Percentiles rank a stretch among this genome's conserved stretches.
Evolutionary conservation across 2,113 vertebrate species (phyloP).

Genomic region (Prolemur simus): DNA sequence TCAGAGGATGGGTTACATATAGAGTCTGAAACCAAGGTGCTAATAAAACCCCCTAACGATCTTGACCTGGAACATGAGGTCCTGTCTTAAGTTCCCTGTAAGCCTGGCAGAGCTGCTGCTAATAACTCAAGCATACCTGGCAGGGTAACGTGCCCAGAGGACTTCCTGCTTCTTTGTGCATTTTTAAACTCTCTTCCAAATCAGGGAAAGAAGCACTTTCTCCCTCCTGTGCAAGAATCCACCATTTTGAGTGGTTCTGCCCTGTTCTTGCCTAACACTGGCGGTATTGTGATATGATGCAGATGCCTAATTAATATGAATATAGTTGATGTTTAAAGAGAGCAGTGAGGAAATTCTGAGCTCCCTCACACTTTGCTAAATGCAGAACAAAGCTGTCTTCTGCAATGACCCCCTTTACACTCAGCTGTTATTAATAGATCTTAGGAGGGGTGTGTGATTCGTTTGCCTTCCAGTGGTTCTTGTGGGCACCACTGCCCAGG

Average conservation of each 20-base stretch:
- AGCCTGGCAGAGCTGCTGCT: neutral
- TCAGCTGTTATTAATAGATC: neutral
- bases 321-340: neutral
- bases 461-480: neutral
- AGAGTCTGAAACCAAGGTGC: neutral
- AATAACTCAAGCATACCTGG: neutral
- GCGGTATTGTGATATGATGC: rapidly evolving
- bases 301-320: rapidly evolving
- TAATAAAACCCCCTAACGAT: constrained; percentile 56
- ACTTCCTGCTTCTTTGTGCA: neutral
- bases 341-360: neutral
- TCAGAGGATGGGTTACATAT: neutral
- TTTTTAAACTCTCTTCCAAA: neutral
- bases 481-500: neutral
- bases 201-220: neutral
- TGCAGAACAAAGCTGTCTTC: neutral
- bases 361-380: neutral
- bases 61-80: constrained; percentile 19
- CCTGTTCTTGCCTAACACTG: neutral
- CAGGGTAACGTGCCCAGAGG: neutral
- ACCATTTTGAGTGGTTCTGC: rapidly evolving
- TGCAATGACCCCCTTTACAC: rapidly evolving
- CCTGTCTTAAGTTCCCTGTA: neutral
- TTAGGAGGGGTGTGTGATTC: neutral
- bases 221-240: neutral